These are phyloP conservation scores for Meliscaeva auricollis DNA, from an alignment of 2,888 invertebrate genomes.

Conservation along the genomic window DNA sequence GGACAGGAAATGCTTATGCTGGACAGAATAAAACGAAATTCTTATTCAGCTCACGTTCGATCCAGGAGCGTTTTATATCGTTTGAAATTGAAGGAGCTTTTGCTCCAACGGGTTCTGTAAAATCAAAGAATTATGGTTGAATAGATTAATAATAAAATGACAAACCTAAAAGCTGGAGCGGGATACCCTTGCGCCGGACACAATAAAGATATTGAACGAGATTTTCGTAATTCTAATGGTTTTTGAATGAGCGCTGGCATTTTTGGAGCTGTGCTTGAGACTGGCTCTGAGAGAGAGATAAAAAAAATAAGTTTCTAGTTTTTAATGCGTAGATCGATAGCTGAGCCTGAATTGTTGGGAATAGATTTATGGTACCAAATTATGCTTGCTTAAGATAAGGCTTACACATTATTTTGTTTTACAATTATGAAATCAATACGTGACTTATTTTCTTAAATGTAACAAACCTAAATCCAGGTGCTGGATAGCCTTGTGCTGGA, in stretches of 20 bases:
- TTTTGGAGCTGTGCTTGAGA: constrained; percentile 85
- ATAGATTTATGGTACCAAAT: not conserved
- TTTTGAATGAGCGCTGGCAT: constrained; percentile 83
- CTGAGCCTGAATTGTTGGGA: constrained; percentile 33
- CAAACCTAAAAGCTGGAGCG: constrained; percentile 84
- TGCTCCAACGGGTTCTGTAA: constrained; percentile 85
- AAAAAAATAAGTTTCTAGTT: not conserved
- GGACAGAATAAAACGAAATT: constrained; percentile 90
- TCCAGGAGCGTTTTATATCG: constrained; percentile 85
- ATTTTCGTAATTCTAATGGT: constrained; percentile 80
- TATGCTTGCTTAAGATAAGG: too few relatives aligned
- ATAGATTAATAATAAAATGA: not conserved
- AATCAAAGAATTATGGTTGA: constrained; percentile 75
- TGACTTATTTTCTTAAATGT: too few relatives aligned
- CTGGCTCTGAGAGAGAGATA: constrained; percentile 83
- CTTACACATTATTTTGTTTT: too few relatives aligned
- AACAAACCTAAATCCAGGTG: constrained; percentile 88
- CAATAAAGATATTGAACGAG: constrained; percentile 84
- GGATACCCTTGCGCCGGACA: constrained; percentile 92
- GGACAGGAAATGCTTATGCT: constrained; percentile 91
- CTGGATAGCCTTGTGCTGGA: constrained; percentile 91
- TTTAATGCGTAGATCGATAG: too few relatives aligned
- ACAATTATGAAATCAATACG: too few relatives aligned
- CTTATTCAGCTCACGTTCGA: constrained; percentile 86
- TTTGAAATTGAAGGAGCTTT: constrained; percentile 86